Base-by-base conservation (phyloP, 1,140 invertebrate species). In the Eriosoma lanigerum region DNA sequence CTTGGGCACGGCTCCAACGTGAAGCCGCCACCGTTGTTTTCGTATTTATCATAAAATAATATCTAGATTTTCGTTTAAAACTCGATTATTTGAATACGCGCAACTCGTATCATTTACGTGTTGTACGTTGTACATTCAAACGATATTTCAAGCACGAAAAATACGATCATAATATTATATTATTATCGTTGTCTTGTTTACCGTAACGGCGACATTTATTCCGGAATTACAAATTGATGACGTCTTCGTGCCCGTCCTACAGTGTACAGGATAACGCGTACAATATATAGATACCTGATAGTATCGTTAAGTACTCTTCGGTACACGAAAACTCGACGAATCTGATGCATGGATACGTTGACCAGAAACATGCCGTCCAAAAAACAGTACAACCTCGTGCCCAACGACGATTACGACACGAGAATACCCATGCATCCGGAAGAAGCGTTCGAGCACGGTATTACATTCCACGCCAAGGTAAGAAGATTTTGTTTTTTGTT, bases 391-490 rank as follows among this genome's bases (percentile, higher is more conserved):
- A 94, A 97, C 87, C 89, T 97, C 86, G 95, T 98, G 84, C 92
- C 93, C 83, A 95, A 96, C 86, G 96, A 98, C 87, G 94, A 97
- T 83, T 96, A 94, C 86, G 96, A 98, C 87, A 93, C 93, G 76
- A 90, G 94, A 83, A 96, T 98, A 84, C 96, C 96, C 12, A 87
- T 98, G 62, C 94, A 98, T 88, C 93, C 95, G 78, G 96, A 98
- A 82, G 95, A 98, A 87, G 96, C 96, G 64, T 98, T 98, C 87
- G 92, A 96, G 83, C 94, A 98, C 87, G 97, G 97, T 81, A 98
- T 98, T 86, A 91, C 92, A 84, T 98, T 98, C 88, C 93, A 96
- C 86, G 96, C 96, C 81, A 99, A 99, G 94, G 97, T 98, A 89
- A 86, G 86, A 80, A 26, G 29, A 48, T 48, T 48, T 48, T 48